Base-by-base conservation (phyloP, 2,888 invertebrate genomes). In the Agonopterix arenella region DNA sequence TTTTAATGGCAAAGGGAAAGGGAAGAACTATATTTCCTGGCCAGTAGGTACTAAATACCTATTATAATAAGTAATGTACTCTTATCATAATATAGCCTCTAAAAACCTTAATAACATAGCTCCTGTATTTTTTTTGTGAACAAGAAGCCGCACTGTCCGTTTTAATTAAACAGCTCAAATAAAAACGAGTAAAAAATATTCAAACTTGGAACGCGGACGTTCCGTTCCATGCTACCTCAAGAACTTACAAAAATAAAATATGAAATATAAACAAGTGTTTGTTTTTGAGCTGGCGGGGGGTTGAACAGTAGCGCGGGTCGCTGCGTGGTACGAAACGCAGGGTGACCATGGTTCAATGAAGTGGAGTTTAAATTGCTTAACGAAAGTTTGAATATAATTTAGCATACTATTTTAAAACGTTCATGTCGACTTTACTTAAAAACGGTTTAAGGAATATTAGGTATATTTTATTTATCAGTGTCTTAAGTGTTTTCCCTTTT, bases 221-320 rank as follows among this genome's bases (percentile, higher is more conserved):
- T 68, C 64, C 68, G 56, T 64, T 65, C 63, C 61, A 65, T 55
- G 66, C 66, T 68, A 64, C 64, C 55, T 58, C 55, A 58, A 61
- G 55, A 49, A 48, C 50, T 59, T 68, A 66, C 10, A 62, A 60
- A 64, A 70, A 70, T 66, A 66, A 68, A 75, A 70, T 68, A 69
- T 71, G 62, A 64, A 62, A 55, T 55, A 54, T 60, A 57, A 65
- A 66, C 67, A 67, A 70, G 68, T 66, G 68, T 70, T 75, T 77
- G 74, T 72, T 71, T 68, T 61, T 64, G 53, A 58, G 61, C 69
- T 76, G 61, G 74, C 82, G 70, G 88, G 86, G 84, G 85, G 83
- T 62, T 73, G 64, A 71, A 86, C 88, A 74, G 88, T 88, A 88
- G 88, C 88, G 76, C 75, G 56, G 64, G 63, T 57, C 86, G 63